Conservation (phyloP, 2,888 invertebrate species). For the Tipula confusa region DNA sequence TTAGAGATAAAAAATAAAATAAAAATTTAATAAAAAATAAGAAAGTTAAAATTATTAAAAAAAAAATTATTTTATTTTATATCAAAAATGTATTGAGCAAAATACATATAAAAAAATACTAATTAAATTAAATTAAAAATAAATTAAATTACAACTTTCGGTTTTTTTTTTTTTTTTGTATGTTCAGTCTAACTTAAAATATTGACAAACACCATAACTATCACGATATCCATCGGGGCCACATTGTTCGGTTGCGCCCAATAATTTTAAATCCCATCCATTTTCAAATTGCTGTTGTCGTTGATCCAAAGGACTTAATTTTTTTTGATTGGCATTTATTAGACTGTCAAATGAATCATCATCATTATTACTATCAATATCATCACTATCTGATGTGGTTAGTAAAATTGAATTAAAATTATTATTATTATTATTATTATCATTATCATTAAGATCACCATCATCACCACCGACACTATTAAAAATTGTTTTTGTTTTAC, state of each 20-base stretch:
- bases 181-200: conserved; percentile 37
- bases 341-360: conserved; percentile 34
- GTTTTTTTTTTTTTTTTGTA: neutral
- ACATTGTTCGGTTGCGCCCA: conserved; percentile 69
- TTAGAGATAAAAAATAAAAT: no score
- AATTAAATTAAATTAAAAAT: neutral
- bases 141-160: neutral
- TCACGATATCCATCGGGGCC: conserved; percentile 68
- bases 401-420: conserved; percentile 28
- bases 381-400: conserved; percentile 29
- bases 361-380: conserved; percentile 32
- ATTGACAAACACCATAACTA: conserved; percentile 60
- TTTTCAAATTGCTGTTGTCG: conserved; percentile 37
- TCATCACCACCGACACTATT: conserved; percentile 25
- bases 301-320: conserved; percentile 34
- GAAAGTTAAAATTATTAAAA: neutral
- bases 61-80: neutral
- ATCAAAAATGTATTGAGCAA: no score
- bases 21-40: neutral
- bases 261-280: conserved; percentile 53
- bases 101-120: conserved; percentile 4
- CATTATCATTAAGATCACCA: neutral
- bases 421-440: conserved; percentile 31
- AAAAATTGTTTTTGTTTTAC: neutral
- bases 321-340: conserved; percentile 33